These are phyloP conservation scores for Mimumesa dahlbomi DNA, from an alignment of 2,888 invertebrate species.

Conservation along the genomic window DNA sequence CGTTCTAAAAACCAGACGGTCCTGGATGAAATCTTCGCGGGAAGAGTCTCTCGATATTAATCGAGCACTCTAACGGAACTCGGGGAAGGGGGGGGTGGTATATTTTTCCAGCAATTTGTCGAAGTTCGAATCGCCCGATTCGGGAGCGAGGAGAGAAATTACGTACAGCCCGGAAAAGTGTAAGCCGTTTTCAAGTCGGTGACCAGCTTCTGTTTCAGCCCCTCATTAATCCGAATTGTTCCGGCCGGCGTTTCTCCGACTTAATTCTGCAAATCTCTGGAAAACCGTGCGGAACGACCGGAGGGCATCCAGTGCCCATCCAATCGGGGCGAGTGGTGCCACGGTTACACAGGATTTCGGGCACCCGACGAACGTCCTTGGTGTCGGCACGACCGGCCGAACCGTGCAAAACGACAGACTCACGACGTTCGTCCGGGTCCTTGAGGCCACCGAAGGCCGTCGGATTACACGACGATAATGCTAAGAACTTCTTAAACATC, in stretches of 20 bases:
- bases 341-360: slow-evolving; percentile 46
- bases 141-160: neutral
- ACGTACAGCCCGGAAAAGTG: neutral
- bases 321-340: slow-evolving; percentile 18
- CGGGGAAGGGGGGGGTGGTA: too few species aligned
- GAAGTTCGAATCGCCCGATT: neutral
- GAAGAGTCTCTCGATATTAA: too few species aligned
- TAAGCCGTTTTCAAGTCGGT: too few species aligned
- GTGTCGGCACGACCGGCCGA: slow-evolving; percentile 26
- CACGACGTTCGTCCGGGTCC: slow-evolving; percentile 36
- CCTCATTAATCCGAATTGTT: neutral
- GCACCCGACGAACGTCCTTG: slow-evolving; percentile 55
- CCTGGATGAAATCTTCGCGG: too few species aligned
- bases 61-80: too few species aligned
- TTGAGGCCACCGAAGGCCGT: slow-evolving; percentile 61
- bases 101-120: too few species aligned
- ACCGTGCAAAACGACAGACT: slow-evolving; percentile 13
- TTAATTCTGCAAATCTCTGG: neutral
- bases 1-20: too few species aligned
- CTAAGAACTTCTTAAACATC: slow-evolving; percentile 40
- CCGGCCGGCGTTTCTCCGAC: neutral
- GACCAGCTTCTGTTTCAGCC: neutral
- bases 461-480: slow-evolving; percentile 68
- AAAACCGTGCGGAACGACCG: neutral
- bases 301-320: neutral